Evolutionary conservation across 2,797 vertebrate species (phyloP), one percentile per base, ranked within the genome.

Genomic region (Chelon labrosus): DNA sequence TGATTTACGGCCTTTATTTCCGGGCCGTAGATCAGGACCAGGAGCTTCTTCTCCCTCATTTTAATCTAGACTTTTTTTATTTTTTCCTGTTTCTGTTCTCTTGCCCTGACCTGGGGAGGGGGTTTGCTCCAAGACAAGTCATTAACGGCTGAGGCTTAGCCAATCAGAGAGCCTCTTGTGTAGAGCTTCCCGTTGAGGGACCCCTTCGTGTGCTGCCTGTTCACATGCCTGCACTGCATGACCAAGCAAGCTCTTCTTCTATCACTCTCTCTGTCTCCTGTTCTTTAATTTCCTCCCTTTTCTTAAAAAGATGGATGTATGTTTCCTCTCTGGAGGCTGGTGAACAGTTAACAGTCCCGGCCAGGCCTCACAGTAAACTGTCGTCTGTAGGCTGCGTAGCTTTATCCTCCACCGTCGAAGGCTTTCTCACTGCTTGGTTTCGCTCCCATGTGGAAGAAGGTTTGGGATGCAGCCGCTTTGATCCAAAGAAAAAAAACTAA

Each of bases 171-270:
- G 85, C 80, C 84, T 71, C 85, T 91, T 80, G 67, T 85, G 80
- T 85, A 88, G 80, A 82, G 89, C 89, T 84, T 91, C 87, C 75
- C 85, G 82, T 90, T 89, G 86, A 89, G 88, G 92, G 90, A 84
- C 81, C 86, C 88, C 85, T 35, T 87, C 84, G 83, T 86, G 89
- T 92, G 92, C 92, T 93, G 93, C 93, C 94, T 95, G 93, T 91
- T 93, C 83, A 93, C 92, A 91, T 93, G 92, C 94, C 93, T 94
- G 93, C 93, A 90, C 91, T 93, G 93, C 95, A 95, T 95, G 94
- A 85, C 82, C 85, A 87, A 92, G 91, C 92, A 87, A 93, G 91
- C 93, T 91, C 90, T 86, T 88, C 79, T 82, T 90, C 86, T 90
- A 74, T 90, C 87, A 83, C 80, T 88, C 59, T 91, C 82, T 90